phyloP scores from a whole-genome alignment of 2,797 vertebrate genomes.

The Sebastes taczanowskii region DNA sequence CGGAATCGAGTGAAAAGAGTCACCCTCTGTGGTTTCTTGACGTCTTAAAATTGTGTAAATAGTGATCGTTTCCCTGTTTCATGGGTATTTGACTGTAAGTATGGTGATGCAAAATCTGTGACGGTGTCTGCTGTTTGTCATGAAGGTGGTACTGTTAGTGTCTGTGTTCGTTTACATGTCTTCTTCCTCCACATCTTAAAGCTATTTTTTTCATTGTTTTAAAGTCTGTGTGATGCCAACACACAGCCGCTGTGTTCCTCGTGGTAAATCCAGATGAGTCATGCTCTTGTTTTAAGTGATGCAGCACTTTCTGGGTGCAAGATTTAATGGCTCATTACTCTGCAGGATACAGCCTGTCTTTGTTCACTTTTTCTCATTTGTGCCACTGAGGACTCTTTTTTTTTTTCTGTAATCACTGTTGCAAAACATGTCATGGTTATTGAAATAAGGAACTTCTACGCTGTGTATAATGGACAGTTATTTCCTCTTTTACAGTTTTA shows the following conservation, averaged over 20 bases:
- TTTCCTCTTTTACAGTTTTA: slow-evolving; percentile 46
- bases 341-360: slow-evolving; percentile 25
- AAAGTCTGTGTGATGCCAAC: slow-evolving; percentile 14
- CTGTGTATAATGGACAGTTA: slow-evolving; percentile 1
- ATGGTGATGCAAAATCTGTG: slow-evolving; percentile 47
- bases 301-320: slow-evolving; percentile 37
- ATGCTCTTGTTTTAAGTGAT: slow-evolving; percentile 5
- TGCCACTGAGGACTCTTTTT: slow-evolving; percentile 27
- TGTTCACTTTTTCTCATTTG: slow-evolving; percentile 23
- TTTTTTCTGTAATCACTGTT: slow-evolving; percentile 7
- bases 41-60: slow-evolving; percentile 69
- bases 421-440: slow-evolving; percentile 5
- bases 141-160: slow-evolving; percentile 45
- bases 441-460: slow-evolving; percentile 47
- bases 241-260: not conserved
- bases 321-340: slow-evolving; percentile 39
- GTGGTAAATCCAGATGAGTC: slow-evolving; percentile 14
- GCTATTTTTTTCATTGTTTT: slow-evolving; percentile 8
- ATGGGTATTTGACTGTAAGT: slow-evolving; percentile 50
- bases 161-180: slow-evolving; percentile 46
- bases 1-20: slow-evolving; percentile 7
- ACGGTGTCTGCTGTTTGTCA: slow-evolving; percentile 51
- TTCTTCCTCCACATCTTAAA: slow-evolving; percentile 17
- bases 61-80: slow-evolving; percentile 38
- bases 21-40: slow-evolving; percentile 16